Percentiles rank a stretch among this genome's conserved stretches.
These are phyloP conservation scores for Pristionchus pacificus DNA, from an alignment of 1,140 invertebrate species.

Conservation along the genomic window DNA sequence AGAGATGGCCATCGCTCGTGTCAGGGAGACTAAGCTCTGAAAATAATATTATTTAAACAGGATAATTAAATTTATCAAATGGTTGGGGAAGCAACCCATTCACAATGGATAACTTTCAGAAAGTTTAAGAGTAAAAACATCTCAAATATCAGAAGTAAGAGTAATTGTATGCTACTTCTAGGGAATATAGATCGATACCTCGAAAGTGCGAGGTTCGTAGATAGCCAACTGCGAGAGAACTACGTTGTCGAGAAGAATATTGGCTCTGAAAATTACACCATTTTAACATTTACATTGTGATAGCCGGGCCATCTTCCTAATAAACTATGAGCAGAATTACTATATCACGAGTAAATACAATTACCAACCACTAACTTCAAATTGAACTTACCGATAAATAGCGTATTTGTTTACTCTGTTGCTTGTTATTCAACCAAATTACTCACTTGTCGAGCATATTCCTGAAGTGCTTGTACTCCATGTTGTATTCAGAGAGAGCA, in stretches of 20 bases:
- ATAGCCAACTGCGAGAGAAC: conserved; percentile 49
- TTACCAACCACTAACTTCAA: no score
- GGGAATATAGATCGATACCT: conserved; percentile 40
- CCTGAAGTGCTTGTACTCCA: conserved; percentile 40
- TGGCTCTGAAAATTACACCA: conserved; percentile 30
- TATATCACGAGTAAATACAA: not conserved
- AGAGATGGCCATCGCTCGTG: conserved; percentile 42
- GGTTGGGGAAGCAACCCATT: no score
- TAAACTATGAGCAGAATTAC: no score
- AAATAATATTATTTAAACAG: conserved; percentile 22
- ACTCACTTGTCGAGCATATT: conserved; percentile 33
- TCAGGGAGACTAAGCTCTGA: conserved; percentile 45
- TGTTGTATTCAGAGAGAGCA: conserved; percentile 43
- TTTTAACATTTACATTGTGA: no score
- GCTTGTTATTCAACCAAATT: no score
- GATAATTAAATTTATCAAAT: not conserved
- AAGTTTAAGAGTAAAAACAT: not conserved
- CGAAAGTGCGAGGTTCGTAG: conserved; percentile 50
- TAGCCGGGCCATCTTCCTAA: no score
- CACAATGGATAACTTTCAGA: no score
- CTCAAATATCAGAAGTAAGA: not conserved
- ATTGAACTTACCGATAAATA: no score
- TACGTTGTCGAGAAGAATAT: conserved; percentile 49
- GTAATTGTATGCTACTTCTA: not conserved
- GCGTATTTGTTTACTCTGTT: not conserved